Conservation (phyloP, 2,797 vertebrate species). For the Prunella strophiata region DNA sequence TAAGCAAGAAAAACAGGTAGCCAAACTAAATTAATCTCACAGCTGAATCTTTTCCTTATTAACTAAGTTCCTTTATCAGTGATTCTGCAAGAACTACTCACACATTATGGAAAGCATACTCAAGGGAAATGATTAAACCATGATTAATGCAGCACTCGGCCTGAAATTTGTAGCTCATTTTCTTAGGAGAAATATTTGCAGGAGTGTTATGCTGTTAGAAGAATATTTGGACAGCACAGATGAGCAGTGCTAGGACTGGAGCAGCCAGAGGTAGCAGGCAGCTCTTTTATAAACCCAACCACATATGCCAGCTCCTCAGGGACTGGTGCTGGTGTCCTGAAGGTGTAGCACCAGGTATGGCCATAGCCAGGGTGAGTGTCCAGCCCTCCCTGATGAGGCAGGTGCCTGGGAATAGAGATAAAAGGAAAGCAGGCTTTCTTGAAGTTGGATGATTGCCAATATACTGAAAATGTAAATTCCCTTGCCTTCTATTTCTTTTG, state of each 20-base stretch:
- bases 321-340: fast-evolving
- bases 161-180: constrained; percentile 60
- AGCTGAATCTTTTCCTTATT: constrained; percentile 34
- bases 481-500: neutral
- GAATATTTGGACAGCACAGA: neutral
- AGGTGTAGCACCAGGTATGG: neutral
- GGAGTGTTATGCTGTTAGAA: constrained; percentile 12
- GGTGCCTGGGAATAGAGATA: neutral
- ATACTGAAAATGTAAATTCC: neutral
- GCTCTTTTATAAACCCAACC: neutral
- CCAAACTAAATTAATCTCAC: neutral
- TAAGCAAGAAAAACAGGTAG: neutral
- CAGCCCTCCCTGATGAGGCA: neutral
- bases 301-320: neutral
- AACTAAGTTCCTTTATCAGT: constrained; percentile 47
- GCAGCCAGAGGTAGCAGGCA: neutral
- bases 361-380: neutral
- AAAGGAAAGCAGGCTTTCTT: neutral
- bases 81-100: constrained; percentile 28
- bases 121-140: constrained; percentile 65
- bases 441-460: neutral
- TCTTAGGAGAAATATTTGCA: constrained; percentile 48
- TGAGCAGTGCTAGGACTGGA: neutral
- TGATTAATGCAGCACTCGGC: constrained; percentile 58
- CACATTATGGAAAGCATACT: constrained; percentile 45